phyloP scores from a whole-genome alignment of 2,797 vertebrate species.

The Poeciliopsis turneri region DNA sequence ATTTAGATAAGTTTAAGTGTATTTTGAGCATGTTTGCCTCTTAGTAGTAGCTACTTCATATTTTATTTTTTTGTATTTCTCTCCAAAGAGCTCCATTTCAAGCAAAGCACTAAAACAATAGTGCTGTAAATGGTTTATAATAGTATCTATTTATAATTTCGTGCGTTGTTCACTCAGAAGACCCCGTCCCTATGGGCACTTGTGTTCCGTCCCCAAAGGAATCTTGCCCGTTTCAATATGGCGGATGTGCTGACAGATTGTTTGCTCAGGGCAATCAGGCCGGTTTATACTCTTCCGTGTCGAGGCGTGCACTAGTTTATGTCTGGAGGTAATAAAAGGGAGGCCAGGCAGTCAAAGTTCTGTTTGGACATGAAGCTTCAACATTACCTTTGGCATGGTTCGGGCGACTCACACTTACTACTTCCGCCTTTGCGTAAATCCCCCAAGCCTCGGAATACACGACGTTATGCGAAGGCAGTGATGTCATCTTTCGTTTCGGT shows the following conservation, averaged over 20 bases:
- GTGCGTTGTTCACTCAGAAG: neutral
- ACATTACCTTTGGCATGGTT: slow-evolving; percentile 27
- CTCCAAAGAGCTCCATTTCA: neutral
- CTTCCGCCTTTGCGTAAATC: slow-evolving; percentile 55
- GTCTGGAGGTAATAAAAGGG: neutral
- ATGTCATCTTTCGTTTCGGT: neutral
- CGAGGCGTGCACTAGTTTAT: neutral
- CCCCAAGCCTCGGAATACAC: neutral
- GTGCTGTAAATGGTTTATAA: neutral
- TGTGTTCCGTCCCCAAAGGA: neutral
- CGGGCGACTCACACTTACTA: slow-evolving; percentile 25
- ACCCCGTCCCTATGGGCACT: neutral
- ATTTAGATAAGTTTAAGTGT: too few relatives aligned
- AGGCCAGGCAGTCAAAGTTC: neutral
- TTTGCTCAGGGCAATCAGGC: neutral
- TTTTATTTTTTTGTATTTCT: neutral
- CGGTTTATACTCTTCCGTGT: neutral
- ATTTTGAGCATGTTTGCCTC: neutral
- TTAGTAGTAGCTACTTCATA: neutral
- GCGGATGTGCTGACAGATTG: neutral
- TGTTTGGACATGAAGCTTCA: neutral
- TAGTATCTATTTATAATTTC: neutral
- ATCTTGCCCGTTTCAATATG: slow-evolving; percentile 2
- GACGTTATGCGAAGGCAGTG: neutral
- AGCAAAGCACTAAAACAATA: neutral